These are phyloP conservation scores for Caenorhabditis inopinata DNA, from an alignment of 1,140 invertebrate genomes.

Conservation along the genomic window DNA sequence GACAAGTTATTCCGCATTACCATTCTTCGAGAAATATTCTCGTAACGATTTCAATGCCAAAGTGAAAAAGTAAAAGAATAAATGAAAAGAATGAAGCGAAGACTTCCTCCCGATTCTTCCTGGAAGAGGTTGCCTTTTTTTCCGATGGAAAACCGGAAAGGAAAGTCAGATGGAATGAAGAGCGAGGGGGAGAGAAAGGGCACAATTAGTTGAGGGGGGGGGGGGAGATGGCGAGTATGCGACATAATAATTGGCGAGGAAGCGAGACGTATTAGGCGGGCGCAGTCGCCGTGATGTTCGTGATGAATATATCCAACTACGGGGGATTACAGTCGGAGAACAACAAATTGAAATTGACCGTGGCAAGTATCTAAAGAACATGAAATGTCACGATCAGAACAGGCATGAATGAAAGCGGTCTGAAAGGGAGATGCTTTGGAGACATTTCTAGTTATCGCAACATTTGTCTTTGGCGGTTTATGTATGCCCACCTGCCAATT, in stretches of 20 bases:
- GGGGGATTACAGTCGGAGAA: neutral
- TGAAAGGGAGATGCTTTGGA: neutral
- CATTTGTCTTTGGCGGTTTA: too few species aligned
- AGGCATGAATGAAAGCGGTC: neutral
- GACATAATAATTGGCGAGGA: constrained; percentile 15
- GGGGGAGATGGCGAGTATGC: neutral
- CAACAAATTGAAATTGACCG: constrained; percentile 29
- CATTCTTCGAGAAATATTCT: too few species aligned
- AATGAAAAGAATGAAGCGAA: too few species aligned
- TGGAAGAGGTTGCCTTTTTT: too few species aligned
- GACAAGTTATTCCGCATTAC: too few species aligned
- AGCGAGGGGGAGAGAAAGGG: neutral
- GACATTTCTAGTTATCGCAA: neutral
- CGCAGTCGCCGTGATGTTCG: neutral
- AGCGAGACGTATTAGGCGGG: constrained; percentile 6
- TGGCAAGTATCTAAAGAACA: neutral
- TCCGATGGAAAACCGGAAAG: neutral
- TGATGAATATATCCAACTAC: neutral
- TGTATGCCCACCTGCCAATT: too few species aligned
- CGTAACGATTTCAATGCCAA: too few species aligned
- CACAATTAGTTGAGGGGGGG: neutral
- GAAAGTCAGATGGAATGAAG: neutral
- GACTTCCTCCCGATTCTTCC: too few species aligned
- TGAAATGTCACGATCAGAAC: neutral
- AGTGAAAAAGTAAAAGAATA: too few species aligned